phyloP scores from a whole-genome alignment of 2,888 invertebrate species.

The Ommatoiulus sabulosus region DNA sequence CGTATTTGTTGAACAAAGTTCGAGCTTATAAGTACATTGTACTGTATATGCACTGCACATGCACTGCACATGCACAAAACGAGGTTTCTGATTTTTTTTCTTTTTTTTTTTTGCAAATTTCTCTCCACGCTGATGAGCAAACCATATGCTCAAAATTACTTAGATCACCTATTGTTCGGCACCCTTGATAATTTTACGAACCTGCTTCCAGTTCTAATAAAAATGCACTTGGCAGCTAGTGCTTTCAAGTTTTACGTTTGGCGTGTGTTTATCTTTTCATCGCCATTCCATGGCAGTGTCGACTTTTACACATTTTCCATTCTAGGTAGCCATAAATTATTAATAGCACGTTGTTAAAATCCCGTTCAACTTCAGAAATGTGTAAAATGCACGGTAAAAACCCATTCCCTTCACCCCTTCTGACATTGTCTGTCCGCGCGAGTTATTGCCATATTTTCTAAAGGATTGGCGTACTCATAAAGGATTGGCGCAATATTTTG shows the following conservation, averaged over 20 bases:
- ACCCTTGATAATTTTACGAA: no score
- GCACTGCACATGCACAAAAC: neutral
- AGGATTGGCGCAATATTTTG: no score
- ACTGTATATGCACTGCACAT: neutral
- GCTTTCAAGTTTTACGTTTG: neutral
- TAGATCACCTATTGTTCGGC: neutral
- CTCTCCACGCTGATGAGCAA: no score
- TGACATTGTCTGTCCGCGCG: neutral
- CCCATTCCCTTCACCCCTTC: neutral
- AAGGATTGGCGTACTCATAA: no score
- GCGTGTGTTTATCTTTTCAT: neutral
- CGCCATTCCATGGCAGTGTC: neutral
- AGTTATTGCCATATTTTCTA: no score
- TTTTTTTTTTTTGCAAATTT: neutral
- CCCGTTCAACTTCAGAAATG: neutral
- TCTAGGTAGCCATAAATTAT: neutral
- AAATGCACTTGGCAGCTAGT: neutral
- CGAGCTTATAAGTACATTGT: neutral
- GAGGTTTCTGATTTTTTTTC: neutral
- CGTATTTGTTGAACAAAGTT: neutral
- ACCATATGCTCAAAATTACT: neutral
- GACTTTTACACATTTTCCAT: neutral
- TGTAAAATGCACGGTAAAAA: neutral
- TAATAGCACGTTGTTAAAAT: constrained; percentile 11
- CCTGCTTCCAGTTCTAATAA: no score